Base-by-base conservation (phyloP, 2,888 invertebrate genomes). In the Parascotia fuliginaria region DNA sequence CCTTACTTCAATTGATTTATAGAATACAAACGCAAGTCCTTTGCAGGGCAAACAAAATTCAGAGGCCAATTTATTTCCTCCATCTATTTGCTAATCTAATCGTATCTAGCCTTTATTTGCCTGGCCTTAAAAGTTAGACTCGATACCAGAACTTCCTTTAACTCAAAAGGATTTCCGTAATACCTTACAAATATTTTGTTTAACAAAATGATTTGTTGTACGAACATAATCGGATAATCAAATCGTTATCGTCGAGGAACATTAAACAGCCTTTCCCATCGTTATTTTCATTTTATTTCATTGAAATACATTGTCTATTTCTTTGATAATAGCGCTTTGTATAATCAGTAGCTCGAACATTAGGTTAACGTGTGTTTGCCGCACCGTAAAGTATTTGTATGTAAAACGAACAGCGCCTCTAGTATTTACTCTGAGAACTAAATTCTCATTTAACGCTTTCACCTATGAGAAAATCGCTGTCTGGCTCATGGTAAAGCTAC, bases 241-340 rank as follows among this genome's bases (percentile, higher is more conserved):
- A 67, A 70, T 68, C 51, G 69, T 63, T 68, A 70, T 65, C 70
- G 67, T 64, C 42, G 58, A 62, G 65, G 49, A 57, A 62, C 69
- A 65, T 70, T 70, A 68, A 62, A 52, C 68, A 67, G 59, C 60
- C 59, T 69, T 55, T 70, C 60, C 60, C 64, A 72, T 65, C 61
- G 65, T 61, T 65, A 58, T 64, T 64, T 56, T 55, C 54, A 60
- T 55, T 66, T 67, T 55, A 57, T 70, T 64, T 68, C 69, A 55
- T 45, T 60, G 48, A 64, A 70, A 60, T 57, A 68, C 43, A 52
- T 48, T 55, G 53, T 68, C 60, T 60, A 57, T 60, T 60, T 53
- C 55, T 63, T 60, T 40, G 56, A 58, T 70, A 55, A 58, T 65
- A 59, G 58, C 38, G 39, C 31, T 55, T 54, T 66, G 55, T 45